A percentile compares a stretch with the other conserved stretches of the same genome.
These are phyloP conservation scores for Apis cerana DNA, from an alignment of 1,140 invertebrate genomes.

Conservation along the genomic window DNA sequence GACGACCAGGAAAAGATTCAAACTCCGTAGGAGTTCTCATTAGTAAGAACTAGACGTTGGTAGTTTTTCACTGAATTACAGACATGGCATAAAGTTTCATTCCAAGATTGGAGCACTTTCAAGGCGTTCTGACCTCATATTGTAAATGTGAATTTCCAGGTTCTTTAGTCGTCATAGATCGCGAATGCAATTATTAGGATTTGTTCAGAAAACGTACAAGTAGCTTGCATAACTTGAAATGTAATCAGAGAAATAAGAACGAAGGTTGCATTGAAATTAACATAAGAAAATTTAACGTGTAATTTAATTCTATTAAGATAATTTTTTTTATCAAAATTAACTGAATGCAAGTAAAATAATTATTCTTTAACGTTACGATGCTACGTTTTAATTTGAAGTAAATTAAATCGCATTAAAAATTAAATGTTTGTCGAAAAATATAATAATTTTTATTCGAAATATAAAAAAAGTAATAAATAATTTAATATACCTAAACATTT, in stretches of 20 bases:
- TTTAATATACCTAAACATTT: too few species aligned
- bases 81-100: background rate
- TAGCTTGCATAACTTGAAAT: background rate
- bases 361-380: too few species aligned
- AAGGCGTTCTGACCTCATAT: background rate
- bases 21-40: background rate
- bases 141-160: constrained; percentile 16
- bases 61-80: background rate
- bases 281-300: too few species aligned
- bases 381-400: too few species aligned
- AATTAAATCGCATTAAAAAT: too few species aligned
- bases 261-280: background rate
- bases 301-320: too few species aligned
- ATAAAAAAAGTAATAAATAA: too few species aligned
- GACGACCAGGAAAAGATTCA: background rate
- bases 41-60: background rate
- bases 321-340: too few species aligned
- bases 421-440: too few species aligned
- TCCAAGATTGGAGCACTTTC: constrained; percentile 6
- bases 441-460: too few species aligned
- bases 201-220: background rate
- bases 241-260: background rate
- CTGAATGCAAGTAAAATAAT: too few species aligned
- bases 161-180: background rate
- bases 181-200: constrained; percentile 1